Conservation (phyloP, 2,797 vertebrate species). For the Rallus crepitans region DNA sequence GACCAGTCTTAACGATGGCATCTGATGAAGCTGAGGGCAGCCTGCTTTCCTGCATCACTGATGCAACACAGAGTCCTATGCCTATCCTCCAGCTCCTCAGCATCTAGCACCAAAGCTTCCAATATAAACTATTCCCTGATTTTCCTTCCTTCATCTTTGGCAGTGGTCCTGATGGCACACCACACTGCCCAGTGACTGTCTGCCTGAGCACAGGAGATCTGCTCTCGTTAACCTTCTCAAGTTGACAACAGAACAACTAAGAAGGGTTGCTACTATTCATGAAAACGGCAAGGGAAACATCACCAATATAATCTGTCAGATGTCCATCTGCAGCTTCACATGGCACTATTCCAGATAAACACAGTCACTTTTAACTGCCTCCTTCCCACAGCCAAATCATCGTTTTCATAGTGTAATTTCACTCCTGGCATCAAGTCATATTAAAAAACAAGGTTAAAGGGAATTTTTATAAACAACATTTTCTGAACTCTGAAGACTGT, state of each 20-base stretch:
- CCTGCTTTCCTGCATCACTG: not conserved
- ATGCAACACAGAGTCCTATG: not conserved
- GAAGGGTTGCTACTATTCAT: not conserved
- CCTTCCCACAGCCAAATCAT: not conserved
- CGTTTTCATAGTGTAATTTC: not conserved
- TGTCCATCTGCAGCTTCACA: not conserved
- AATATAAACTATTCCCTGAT: not conserved
- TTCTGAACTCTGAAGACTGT: not conserved
- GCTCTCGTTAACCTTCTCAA: not conserved
- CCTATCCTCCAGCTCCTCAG: not conserved
- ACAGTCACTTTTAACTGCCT: not conserved
- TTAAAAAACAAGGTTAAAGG: not conserved
- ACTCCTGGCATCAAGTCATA: not conserved
- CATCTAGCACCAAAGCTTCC: not conserved
- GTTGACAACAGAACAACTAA: not conserved
- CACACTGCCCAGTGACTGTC: not conserved
- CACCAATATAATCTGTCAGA: not conserved
- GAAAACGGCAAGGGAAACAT: not conserved
- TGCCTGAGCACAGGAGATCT: not conserved
- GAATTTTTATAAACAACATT: not conserved
- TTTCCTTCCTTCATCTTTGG: not conserved
- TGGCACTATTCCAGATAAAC: not conserved
- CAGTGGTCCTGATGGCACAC: not conserved
- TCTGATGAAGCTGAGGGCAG: rapidly evolving
- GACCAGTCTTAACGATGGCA: not conserved